These are phyloP conservation scores for Scolopax mira DNA, from an alignment of 2,113 vertebrate species.

Conservation along the genomic window DNA sequence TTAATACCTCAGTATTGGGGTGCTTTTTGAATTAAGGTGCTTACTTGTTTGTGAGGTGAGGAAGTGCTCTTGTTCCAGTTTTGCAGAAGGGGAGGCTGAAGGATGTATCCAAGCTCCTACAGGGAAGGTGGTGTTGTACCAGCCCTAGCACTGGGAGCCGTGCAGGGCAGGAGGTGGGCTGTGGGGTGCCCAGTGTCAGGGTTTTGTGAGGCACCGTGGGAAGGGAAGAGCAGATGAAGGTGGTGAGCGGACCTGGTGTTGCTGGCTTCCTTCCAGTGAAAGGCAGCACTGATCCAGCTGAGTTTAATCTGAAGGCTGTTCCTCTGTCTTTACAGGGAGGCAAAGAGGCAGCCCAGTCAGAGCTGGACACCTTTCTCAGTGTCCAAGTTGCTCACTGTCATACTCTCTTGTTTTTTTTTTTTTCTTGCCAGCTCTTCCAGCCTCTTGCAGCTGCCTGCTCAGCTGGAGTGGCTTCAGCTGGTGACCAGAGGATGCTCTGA, in stretches of 20 bases:
- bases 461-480: neutral
- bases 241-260: neutral
- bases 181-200: fast-evolving
- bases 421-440: neutral
- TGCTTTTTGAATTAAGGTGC: neutral
- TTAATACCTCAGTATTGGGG: neutral
- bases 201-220: fast-evolving
- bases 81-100: neutral
- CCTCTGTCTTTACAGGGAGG: neutral
- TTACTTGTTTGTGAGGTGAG: neutral
- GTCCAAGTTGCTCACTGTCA: neutral
- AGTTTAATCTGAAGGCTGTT: neutral
- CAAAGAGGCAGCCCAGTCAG: neutral
- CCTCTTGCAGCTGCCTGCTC: neutral
- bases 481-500: neutral
- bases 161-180: neutral
- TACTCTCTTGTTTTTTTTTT: neutral
- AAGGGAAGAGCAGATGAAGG: neutral
- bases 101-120: neutral
- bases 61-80: neutral
- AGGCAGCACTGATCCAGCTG: neutral
- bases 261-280: neutral
- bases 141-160: neutral
- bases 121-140: neutral
- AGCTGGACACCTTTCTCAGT: neutral